These are phyloP conservation scores for Chondrilla cf. caribensis DNA, from an alignment of 37 sponge, comb jelly and placozoan species.

Conservation along the genomic window DNA sequence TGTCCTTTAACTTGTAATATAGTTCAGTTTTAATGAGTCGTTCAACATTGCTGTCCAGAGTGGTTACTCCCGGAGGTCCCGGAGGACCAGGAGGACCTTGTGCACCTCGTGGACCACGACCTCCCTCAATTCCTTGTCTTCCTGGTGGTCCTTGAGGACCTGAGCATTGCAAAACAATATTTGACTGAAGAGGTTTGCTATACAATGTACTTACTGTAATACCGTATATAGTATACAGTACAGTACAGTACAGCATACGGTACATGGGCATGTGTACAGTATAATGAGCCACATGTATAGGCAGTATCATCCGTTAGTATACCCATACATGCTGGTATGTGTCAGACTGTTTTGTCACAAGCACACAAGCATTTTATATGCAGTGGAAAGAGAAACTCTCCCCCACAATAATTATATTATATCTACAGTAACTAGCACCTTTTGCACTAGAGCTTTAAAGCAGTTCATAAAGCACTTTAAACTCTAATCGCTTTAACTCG, in stretches of 20 bases:
- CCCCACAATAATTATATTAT: too few species aligned
- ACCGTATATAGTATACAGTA: background rate
- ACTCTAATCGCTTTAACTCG: too few species aligned
- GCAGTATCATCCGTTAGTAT: too few species aligned
- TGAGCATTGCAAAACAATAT: background rate
- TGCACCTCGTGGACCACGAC: background rate
- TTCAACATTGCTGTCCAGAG: background rate
- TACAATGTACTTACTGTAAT: background rate
- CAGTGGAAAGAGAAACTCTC: too few species aligned
- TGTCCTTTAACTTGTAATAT: background rate
- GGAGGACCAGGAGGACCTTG: slow-evolving; percentile 9
- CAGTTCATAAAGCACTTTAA: background rate
- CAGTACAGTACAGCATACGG: background rate
- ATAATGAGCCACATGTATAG: too few species aligned
- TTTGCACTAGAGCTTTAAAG: background rate
- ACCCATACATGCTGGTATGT: too few species aligned
- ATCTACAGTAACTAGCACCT: too few species aligned
- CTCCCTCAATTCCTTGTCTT: background rate
- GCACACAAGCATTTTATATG: too few species aligned
- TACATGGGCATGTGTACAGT: too few species aligned
- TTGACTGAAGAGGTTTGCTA: background rate
- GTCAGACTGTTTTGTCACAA: too few species aligned
- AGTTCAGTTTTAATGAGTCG: slow-evolving; percentile 19
- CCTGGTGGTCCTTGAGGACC: background rate
- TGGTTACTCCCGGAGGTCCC: slow-evolving; percentile 11